Evolutionary conservation across 23 tunicate genomes (phyloP), one percentile per base, ranked within the genome.

Genomic region (Ciona savignyi): DNA sequence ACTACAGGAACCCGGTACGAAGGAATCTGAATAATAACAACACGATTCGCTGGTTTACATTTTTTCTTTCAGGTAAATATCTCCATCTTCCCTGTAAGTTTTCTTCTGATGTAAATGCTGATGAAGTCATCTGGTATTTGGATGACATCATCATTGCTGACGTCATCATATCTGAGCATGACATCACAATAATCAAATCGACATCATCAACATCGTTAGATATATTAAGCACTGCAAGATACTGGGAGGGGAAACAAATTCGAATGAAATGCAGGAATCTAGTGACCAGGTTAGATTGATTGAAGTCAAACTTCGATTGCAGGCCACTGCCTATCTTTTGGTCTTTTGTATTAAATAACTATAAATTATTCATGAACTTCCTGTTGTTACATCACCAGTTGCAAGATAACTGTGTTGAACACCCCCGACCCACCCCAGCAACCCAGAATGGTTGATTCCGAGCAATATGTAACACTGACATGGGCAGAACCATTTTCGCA

Each of bases 81-180:
- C 68, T 26, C 33, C 32, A 68, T 4, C 60, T 71, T 26, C 32
- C 2, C 19, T 72, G 76, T 26, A 32, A 32, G n/a, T 31, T 80
- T 6, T 70, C 84, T 22, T 22, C 33, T 3, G 23, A 63, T 35
- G 84, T 80, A 21, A 35, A 72, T 23, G 26, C 77, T 26, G 77
- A 80, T 1, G 84, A 80, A 62, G 71, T 80, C 27, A 56, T 29
- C 34, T 80, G 84, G 84, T 80, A 66, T 2, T 61, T 80, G 23
- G 76, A 80, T 71, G 84, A 71, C 25, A 60, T 75, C 28, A 25
- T 60, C 21, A 65, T 75, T 4, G 79, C 33, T 75, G 79, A 75
- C 68, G 56, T 75, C 35, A 62, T 23, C 6, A 25, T 33, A 4
- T 22, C 21, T 19, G 30, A 72, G 65, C 35, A 72, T 35, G 48